Evolutionary conservation across 2,888 invertebrate species (phyloP).

Genomic region (Tipula helvola): DNA sequence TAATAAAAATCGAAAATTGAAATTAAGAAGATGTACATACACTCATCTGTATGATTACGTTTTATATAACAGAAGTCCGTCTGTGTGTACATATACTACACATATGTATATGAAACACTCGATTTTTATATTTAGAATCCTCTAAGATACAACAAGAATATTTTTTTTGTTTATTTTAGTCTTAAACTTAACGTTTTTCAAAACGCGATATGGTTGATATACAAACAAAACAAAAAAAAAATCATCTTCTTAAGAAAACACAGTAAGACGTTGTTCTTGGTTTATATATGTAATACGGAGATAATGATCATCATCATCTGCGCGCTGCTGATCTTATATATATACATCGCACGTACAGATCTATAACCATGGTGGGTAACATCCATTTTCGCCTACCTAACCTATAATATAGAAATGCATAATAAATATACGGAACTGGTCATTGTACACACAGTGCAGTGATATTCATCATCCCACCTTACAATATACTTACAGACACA

Average conservation of each 20-base stretch:
- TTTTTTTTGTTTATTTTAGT: background rate
- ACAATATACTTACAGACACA: background rate
- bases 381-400: background rate
- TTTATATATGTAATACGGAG: background rate
- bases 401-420: background rate
- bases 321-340: background rate
- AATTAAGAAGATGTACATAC: background rate
- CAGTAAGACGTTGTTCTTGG: background rate
- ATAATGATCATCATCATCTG: background rate
- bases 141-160: background rate
- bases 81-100: background rate
- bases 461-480: background rate
- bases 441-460: background rate
- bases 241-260: background rate
- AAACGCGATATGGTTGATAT: background rate
- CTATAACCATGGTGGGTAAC: background rate
- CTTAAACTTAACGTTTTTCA: background rate
- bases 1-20: background rate
- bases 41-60: background rate
- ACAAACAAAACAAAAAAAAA: background rate
- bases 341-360: background rate
- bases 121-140: constrained; percentile 4
- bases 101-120: background rate
- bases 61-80: background rate
- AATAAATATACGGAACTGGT: background rate